Evolutionary conservation across 2,888 invertebrate species (phyloP), one percentile per base, ranked within the genome.

Genomic region (Pelosia muscerda): DNA sequence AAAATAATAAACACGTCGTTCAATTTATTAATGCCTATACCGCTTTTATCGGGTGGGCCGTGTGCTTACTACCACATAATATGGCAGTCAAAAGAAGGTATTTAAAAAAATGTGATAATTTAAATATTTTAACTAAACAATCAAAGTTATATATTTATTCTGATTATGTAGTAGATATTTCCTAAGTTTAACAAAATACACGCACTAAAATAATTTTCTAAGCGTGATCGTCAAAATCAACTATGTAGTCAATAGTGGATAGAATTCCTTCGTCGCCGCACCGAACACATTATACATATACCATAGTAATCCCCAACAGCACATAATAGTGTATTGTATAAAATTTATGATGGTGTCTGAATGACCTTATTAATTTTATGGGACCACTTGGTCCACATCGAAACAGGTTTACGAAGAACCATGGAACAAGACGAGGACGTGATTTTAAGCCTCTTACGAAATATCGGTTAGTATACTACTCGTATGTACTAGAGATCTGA

Each of bases 361-460:
- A 84, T 87, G 90, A 90, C 90, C 92, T 93, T 91, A 92, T 93
- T 93, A 91, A 90, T 91, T 92, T 92, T 91, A 92, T 92, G 87
- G 86, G 85, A 86, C 90, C 88, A 85, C 91, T 89, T 85, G 88
- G 84, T 85, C 86, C 82, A 87, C 81, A 87, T 88, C 73, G 77
- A 80, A 92, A 93, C 93, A 84, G 88, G 93, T 93, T 93, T 89
- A 60, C 25, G 68, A 75, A 78, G 74, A 75, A 73, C 75, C 67
- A 81, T 70, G 76, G 66, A 72, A 74, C 74, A 68, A 76, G 76
- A 65, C 73, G 71, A 62, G 65, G 69, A 74, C 42, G 71, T 31
- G 72, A 64, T 78, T 76, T 68, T 71, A 79, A 81, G 74, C 78
- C 68, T 76, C 77, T 81, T 81, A 78, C 68, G 64, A 79, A 77